Base-by-base conservation (phyloP, 92 coral and sea anemone genomes). In the Porites lobata region DNA sequence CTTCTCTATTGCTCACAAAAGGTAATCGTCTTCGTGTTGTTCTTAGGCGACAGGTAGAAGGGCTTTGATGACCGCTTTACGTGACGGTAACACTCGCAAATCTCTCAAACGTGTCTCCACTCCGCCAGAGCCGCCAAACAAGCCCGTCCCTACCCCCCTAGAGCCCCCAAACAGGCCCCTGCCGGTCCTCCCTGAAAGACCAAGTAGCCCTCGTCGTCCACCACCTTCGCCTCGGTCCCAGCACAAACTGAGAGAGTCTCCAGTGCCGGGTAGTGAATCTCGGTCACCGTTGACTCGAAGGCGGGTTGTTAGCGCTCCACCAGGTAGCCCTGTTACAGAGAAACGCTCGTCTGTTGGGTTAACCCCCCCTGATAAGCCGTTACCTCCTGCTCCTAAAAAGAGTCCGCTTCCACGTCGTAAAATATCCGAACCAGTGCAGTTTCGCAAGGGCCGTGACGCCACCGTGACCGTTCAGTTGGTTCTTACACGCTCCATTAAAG, bases 61-160 rank as follows among this genome's bases (percentile, higher is more conserved):
- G 64, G 89, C 91, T 17, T 85, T 96, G 62, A 80, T 95, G 89
- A 92, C 74, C 20, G 99, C 95, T 65, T 91, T 96, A 43, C 81
- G 97, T 14, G 95, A 95, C 64, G 92, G 90, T 19, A 97, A 95
- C 76, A 89, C 98, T 1, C 94, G 99, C 11, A 92, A 92, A 75
- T 96, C 99, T 8, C 88, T 96, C 50, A 93, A 96, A 82, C 83
- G 84, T 54, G 97, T 94, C n/a, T 78, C 89, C n/a, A 32, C 89
- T 6, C 87, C 72, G 22, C 52, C 65, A 17, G 78, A 70, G 29
- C 94, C 91, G 19, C 91, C 93, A 10, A 80, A 67, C 64, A 91
- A 81, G 66, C 95, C 91, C 3, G 86, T 92, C 0, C 95, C 95
- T 7, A 54, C 26, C 26, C 86, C 77, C 47, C 47, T 38, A 15